A percentile compares a stretch with the other conserved stretches of the same genome.
phyloP scores from a whole-genome alignment of 2,888 invertebrate species.

The Phalera bucephala region DNA sequence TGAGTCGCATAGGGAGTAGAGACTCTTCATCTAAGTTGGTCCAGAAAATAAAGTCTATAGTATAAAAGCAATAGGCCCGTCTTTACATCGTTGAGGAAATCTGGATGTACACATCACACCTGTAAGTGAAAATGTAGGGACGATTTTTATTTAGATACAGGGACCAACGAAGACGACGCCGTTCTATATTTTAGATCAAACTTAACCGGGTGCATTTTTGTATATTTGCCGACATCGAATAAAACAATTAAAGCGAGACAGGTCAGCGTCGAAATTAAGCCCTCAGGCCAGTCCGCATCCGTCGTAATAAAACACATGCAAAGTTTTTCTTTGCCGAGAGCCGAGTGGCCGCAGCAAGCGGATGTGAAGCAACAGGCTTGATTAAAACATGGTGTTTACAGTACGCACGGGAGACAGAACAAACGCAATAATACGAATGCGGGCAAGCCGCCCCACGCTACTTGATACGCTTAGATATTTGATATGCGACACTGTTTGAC shows the following conservation, averaged over 20 bases:
- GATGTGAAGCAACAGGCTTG: slow-evolving; percentile 81
- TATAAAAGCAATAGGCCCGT: too few relatives aligned
- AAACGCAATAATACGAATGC: slow-evolving; percentile 60
- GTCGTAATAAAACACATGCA: slow-evolving; percentile 82
- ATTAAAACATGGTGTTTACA: slow-evolving; percentile 83
- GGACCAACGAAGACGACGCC: too few relatives aligned
- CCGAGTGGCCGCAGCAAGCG: slow-evolving; percentile 70
- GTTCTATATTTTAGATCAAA: neutral
- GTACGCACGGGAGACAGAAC: slow-evolving; percentile 69
- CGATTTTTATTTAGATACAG: too few relatives aligned
- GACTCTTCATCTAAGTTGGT: too few relatives aligned
- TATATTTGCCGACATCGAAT: slow-evolving; percentile 52
- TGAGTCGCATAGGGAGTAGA: too few relatives aligned
- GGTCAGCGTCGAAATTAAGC: slow-evolving; percentile 75
- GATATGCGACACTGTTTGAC: slow-evolving; percentile 11
- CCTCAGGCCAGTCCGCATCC: slow-evolving; percentile 68
- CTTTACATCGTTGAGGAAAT: too few relatives aligned
- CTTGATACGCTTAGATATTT: slow-evolving; percentile 27
- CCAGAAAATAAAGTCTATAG: too few relatives aligned
- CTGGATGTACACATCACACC: too few relatives aligned
- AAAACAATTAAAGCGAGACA: slow-evolving; percentile 69
- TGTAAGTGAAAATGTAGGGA: too few relatives aligned
- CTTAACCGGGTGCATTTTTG: slow-evolving; percentile 22
- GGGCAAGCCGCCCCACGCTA: slow-evolving; percentile 1
- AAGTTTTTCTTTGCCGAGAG: slow-evolving; percentile 80